A percentile compares a stretch with the other conserved stretches of the same genome.
Evolutionary conservation across 2,797 vertebrate genomes (phyloP).

Genomic region (Silurus lanzhouensis): DNA sequence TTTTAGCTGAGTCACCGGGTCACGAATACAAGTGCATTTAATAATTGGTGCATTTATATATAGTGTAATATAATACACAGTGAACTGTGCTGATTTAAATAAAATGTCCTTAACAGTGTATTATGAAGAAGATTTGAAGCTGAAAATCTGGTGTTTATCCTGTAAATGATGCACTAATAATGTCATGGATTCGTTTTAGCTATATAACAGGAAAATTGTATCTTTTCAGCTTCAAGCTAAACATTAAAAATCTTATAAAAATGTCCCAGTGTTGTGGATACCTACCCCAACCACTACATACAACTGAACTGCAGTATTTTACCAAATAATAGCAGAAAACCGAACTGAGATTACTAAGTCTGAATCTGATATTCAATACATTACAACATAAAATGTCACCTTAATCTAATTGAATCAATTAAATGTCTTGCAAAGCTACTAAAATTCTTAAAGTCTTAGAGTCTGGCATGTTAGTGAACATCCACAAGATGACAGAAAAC

Average conservation of each 20-base stretch:
- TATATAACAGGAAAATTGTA: neutral
- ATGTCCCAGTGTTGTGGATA: neutral
- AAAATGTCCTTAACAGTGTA: neutral
- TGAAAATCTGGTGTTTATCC: neutral
- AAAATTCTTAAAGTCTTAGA: neutral
- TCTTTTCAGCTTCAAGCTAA: neutral
- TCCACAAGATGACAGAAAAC: neutral
- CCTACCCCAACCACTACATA: neutral
- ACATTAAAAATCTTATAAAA: neutral
- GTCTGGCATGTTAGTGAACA: neutral
- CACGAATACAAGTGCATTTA: neutral
- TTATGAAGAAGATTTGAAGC: neutral
- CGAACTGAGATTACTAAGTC: neutral
- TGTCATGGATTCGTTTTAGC: neutral
- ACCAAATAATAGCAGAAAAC: neutral
- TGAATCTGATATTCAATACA: constrained; percentile 4
- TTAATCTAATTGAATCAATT: neutral
- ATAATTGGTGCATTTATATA: neutral
- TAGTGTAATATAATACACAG: neutral
- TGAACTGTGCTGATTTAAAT: neutral
- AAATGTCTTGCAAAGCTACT: neutral
- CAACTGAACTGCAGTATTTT: neutral
- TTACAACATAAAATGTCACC: neutral
- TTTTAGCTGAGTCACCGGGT: neutral
- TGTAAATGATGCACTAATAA: neutral